These are phyloP conservation scores for Euclidia mi DNA, from an alignment of 2,888 invertebrate genomes.

Conservation along the genomic window DNA sequence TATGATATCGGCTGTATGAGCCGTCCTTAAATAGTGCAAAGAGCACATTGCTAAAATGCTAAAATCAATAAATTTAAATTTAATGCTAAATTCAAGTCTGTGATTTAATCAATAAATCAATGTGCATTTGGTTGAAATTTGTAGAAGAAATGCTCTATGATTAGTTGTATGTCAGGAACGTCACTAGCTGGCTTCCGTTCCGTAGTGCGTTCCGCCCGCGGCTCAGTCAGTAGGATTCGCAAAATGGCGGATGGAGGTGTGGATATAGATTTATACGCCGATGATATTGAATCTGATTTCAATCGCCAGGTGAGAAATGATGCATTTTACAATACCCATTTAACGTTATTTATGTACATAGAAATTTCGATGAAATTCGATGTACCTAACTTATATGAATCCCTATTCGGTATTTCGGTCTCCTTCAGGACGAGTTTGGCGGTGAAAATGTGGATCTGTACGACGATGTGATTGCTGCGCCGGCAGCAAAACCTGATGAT, in stretches of 20 bases:
- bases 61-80: too few relatives aligned
- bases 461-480: slow-evolving; percentile 97
- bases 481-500: slow-evolving; percentile 91
- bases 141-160: too few relatives aligned
- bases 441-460: slow-evolving; percentile 98
- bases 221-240: slow-evolving; percentile 58
- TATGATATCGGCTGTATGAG: too few relatives aligned
- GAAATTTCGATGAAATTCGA: slow-evolving; percentile 24
- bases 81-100: too few relatives aligned
- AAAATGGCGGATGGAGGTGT: slow-evolving; percentile 98
- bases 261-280: slow-evolving; percentile 99
- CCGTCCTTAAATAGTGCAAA: too few relatives aligned
- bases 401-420: slow-evolving; percentile 52
- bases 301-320: slow-evolving; percentile 80
- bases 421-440: slow-evolving; percentile 93
- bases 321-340: slow-evolving; percentile 58
- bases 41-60: too few relatives aligned
- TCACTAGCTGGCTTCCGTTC: slow-evolving; percentile 34
- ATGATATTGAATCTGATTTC: slow-evolving; percentile 99
- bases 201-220: slow-evolving; percentile 2
- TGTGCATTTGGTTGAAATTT: too few relatives aligned
- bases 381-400: slow-evolving; percentile 1
- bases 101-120: too few relatives aligned
- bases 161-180: neutral
- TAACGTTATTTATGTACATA: neutral